A percentile compares a stretch with the other conserved stretches of the same genome.
Evolutionary conservation across 64 coral and sea anemone genomes (phyloP).

Genomic region (Astreopora myriophthalma): DNA sequence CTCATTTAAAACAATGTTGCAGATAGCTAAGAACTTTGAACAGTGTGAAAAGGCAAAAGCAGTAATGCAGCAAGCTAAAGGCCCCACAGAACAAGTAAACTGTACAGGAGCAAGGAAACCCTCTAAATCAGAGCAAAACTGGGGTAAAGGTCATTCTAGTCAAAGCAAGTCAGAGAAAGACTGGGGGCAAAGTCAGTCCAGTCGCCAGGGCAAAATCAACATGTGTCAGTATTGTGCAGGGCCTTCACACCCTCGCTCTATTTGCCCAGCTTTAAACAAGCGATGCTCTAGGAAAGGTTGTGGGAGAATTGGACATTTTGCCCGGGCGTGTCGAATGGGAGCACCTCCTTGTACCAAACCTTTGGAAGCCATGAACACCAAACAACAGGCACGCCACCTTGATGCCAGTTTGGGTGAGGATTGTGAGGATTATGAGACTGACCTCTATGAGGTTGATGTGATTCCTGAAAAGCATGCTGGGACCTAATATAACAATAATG

Average conservation of each 20-base stretch:
- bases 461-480: constrained; percentile 22
- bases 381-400: not conserved
- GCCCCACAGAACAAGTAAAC: constrained; percentile 26
- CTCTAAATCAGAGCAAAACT: constrained; percentile 25
- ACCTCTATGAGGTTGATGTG: constrained; percentile 13
- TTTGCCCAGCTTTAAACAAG: constrained; percentile 46
- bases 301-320: constrained; percentile 38
- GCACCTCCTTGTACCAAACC: not conserved
- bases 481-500: too few species aligned
- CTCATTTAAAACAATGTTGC: constrained; percentile 23
- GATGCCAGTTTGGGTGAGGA: not conserved
- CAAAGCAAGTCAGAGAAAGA: too few species aligned
- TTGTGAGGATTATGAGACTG: constrained; percentile 32
- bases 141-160: too few species aligned
- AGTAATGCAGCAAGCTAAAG: constrained; percentile 42
- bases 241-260: not conserved
- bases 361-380: not conserved
- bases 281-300: constrained; percentile 35
- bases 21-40: constrained; percentile 51
- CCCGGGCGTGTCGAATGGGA: constrained; percentile 20
- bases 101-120: not conserved
- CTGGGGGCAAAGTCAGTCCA: not conserved
- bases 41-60: constrained; percentile 45
- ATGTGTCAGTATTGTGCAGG: constrained; percentile 28
- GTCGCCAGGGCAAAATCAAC: constrained; percentile 3